Base-by-base conservation (phyloP, 2,797 vertebrate genomes). In the Avahi laniger region DNA sequence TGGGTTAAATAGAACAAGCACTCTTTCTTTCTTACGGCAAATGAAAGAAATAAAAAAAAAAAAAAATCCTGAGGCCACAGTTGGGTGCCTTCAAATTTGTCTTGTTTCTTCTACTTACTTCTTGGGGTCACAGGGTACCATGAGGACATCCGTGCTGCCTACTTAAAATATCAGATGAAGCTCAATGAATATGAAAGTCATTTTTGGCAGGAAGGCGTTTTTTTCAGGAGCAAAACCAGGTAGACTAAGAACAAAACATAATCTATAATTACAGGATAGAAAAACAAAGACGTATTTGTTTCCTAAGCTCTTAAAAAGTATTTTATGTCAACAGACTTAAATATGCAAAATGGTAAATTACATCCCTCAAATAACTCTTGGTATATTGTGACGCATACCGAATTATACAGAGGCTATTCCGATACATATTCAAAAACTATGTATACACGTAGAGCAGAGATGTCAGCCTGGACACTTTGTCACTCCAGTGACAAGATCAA, bases 1-100 rank as follows among this genome's bases (percentile, higher is more conserved):
- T 85, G 91, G 54, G 13, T 94, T 97, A 92, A 94, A 88, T 5
- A 84, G 43, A 94, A 63, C 38, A 93, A 80, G 95, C 89, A 88
- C 0, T 95, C 57, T 59, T 93, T 91, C 7, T 73, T 92, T 28
- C 24, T 96, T 94, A 28, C 2, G 89, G 72, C 43, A 4, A 69
- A 17, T 41, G 83, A 54, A 96, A 97, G 2, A 59, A 97, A 80
- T 70, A 5, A 61, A 52, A 52, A 52, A 52, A 52, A 52, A 33
- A 89, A 91, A 94, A 83, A 72, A 7, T 52, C n/a, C 38, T 4
- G 5, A 70, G 92, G 67, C 12, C 17, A 12, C 30, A 43, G 17
- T 15, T 30, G 35, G 52, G 75, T 54, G 43, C 22, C 46, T 94
- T 83, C 8, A 15, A 46, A 11, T 52, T 54, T 46, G 20, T 17